phyloP scores from a whole-genome alignment of 2,113 vertebrate genomes.

The Xenopus laevis region DNA sequence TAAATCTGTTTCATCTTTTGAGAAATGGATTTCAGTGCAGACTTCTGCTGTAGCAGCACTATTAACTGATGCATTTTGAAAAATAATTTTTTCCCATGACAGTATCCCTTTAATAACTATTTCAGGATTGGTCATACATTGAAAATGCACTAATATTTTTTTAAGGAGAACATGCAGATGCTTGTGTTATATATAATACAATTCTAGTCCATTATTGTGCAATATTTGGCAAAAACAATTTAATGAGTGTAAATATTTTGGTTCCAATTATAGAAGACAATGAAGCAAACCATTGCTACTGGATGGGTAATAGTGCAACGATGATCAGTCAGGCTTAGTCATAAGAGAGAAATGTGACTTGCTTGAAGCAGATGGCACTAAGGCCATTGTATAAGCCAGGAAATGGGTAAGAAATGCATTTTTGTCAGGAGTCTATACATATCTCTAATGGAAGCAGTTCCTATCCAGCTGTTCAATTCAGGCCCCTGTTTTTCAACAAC shows the following conservation, averaged over 20 bases:
- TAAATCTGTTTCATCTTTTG: too few relatives aligned
- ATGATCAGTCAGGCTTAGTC: constrained; percentile 44
- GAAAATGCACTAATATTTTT: too few relatives aligned
- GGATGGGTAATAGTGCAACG: constrained; percentile 57
- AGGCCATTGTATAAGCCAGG: constrained; percentile 60
- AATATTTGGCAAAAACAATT: too few relatives aligned
- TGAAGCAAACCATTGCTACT: constrained; percentile 70
- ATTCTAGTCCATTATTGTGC: too few relatives aligned
- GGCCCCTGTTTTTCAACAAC: constrained; percentile 45
- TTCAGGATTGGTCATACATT: too few relatives aligned
- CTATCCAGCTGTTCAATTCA: constrained; percentile 58
- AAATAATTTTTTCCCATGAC: too few relatives aligned
- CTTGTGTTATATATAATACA: too few relatives aligned
- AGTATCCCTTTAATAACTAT: too few relatives aligned
- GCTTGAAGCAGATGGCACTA: constrained; percentile 47
- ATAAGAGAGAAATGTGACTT: constrained; percentile 28
- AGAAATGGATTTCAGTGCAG: too few relatives aligned
- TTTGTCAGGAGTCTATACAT: constrained; percentile 45
- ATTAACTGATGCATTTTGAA: too few relatives aligned
- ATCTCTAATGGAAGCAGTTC: constrained; percentile 55
- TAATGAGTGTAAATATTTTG: constrained; percentile 71
- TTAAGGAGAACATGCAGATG: too few relatives aligned
- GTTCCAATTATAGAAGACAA: constrained; percentile 71
- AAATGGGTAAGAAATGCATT: constrained; percentile 54
- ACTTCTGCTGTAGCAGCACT: too few relatives aligned